Conservation (phyloP, 1,140 invertebrate species). For the Sitodiplosis mosellana region DNA sequence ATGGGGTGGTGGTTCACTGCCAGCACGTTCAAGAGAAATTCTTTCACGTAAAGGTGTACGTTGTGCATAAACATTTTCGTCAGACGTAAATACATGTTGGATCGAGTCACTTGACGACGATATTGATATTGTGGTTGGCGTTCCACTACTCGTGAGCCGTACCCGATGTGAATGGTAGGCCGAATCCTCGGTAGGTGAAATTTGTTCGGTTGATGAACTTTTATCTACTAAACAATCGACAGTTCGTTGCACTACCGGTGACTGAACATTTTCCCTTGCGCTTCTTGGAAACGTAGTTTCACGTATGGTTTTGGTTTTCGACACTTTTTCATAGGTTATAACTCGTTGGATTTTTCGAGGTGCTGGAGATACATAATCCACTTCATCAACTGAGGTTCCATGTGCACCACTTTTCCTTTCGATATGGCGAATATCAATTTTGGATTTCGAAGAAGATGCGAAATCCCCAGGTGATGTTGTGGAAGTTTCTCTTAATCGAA, state of each 20-base stretch:
- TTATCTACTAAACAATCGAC: too few species aligned
- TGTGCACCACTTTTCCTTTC: too few species aligned
- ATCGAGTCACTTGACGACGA: slow-evolving; percentile 18
- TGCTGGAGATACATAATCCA: too few species aligned
- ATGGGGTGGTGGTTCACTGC: slow-evolving; percentile 15
- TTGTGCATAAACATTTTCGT: not conserved
- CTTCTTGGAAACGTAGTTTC: not conserved
- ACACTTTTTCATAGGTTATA: too few species aligned
- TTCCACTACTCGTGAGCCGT: slow-evolving; percentile 10
- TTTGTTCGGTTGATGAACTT: slow-evolving; percentile 16
- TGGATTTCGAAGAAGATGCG: slow-evolving; percentile 9
- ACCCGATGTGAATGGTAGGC: slow-evolving; percentile 33
- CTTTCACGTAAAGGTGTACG: not conserved
- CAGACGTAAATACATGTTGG: not conserved
- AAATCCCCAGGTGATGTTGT: slow-evolving; percentile 24
- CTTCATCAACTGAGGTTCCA: too few species aligned
- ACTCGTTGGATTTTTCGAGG: too few species aligned
- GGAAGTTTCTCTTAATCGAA: slow-evolving; percentile 35
- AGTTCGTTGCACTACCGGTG: slow-evolving; percentile 4
- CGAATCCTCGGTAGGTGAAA: slow-evolving; percentile 37
- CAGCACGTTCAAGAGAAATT: slow-evolving; percentile 11
- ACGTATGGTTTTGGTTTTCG: too few species aligned
- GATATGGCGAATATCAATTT: too few species aligned
- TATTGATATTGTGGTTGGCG: slow-evolving; percentile 29
- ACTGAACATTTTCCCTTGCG: slow-evolving; percentile 14